These are phyloP conservation scores for Epinephelus fuscoguttatus DNA, from an alignment of 2,113 vertebrate genomes.

Conservation along the genomic window DNA sequence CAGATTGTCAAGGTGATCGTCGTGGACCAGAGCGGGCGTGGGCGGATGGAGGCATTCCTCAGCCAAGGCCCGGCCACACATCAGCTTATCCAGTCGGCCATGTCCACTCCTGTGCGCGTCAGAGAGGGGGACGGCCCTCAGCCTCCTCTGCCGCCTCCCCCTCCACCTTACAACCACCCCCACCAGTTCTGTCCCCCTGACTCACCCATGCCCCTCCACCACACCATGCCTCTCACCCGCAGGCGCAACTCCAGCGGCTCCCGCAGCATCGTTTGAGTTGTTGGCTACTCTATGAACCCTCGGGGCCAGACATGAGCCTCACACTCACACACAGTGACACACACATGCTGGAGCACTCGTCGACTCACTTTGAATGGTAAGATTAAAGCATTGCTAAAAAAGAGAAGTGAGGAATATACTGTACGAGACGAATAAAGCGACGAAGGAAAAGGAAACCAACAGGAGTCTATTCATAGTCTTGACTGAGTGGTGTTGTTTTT, in stretches of 20 bases:
- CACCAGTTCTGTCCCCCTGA: constrained; percentile 96
- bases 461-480: constrained; percentile 46
- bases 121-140: constrained; percentile 90
- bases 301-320: neutral
- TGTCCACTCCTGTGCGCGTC: constrained; percentile 90
- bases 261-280: constrained; percentile 90
- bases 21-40: constrained; percentile 96
- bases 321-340: constrained; percentile 11
- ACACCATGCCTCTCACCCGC: constrained; percentile 82
- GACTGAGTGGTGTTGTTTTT: constrained; percentile 42
- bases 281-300: neutral
- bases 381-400: constrained; percentile 44
- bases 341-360: constrained; percentile 43
- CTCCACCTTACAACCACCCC: constrained; percentile 96
- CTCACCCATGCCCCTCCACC: constrained; percentile 88
- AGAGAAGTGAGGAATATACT: constrained; percentile 14
- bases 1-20: constrained; percentile 99
- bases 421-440: constrained; percentile 3
- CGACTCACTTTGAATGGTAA: constrained; percentile 42
- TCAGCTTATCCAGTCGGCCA: constrained; percentile 91
- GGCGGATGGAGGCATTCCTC: constrained; percentile 94
- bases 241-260: constrained; percentile 95
- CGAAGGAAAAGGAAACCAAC: constrained; percentile 32
- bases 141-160: constrained; percentile 94
- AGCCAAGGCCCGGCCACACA: constrained; percentile 92